phyloP scores from a whole-genome alignment of 2,797 vertebrate genomes.

The Saxicola maurus region DNA sequence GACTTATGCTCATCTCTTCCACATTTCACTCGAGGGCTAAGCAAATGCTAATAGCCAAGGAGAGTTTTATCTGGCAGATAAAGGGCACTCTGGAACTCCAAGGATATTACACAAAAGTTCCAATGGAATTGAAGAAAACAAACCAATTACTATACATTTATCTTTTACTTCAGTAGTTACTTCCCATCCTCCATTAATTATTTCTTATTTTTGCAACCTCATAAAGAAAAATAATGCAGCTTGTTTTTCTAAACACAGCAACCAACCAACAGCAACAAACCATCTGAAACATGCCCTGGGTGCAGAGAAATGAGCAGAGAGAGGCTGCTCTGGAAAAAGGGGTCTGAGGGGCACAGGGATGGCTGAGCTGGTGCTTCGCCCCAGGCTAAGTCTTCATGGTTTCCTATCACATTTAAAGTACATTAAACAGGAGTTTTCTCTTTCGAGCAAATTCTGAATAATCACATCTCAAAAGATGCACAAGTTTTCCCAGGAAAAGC shows the following conservation, averaged over 20 bases:
- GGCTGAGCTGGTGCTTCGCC: no score
- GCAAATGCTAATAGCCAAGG: neutral
- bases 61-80: neutral
- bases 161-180: neutral
- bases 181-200: neutral
- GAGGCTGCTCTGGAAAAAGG: neutral
- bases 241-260: neutral
- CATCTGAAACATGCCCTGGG: neutral
- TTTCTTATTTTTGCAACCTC: neutral
- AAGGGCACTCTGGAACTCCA: neutral
- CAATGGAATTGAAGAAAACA: accelerated
- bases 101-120: neutral
- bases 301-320: neutral
- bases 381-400: accelerated
- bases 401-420: neutral
- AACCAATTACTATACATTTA: neutral
- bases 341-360: accelerated
- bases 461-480: accelerated
- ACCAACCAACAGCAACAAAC: neutral
- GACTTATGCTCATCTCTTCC: neutral
- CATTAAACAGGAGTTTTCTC: neutral
- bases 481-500: neutral
- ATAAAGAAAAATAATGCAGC: neutral
- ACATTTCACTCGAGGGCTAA: neutral
- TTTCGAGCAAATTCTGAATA: neutral